Conservation (phyloP, 2,113 vertebrate species). For the Anseranas semipalmata region DNA sequence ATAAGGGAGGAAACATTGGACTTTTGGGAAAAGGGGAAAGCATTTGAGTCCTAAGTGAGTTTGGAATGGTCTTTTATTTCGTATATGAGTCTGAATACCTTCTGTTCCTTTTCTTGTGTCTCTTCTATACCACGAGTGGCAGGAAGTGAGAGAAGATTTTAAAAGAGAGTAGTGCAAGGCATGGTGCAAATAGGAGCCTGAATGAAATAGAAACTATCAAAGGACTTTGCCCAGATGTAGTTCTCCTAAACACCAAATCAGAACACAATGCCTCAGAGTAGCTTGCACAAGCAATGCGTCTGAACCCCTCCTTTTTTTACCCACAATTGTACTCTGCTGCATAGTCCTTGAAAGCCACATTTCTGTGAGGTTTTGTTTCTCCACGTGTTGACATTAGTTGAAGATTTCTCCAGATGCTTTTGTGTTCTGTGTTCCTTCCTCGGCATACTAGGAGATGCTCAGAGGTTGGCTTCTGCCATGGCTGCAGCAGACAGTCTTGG, state of each 20-base stretch:
- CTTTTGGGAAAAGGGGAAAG: constrained; percentile 10
- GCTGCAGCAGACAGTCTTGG: neutral
- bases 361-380: neutral
- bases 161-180: neutral
- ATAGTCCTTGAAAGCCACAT: neutral
- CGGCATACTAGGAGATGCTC: neutral
- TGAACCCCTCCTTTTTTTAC: neutral
- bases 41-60: neutral
- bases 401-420: neutral
- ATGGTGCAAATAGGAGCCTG: neutral
- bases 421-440: neutral
- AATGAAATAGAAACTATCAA: neutral
- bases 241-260: neutral
- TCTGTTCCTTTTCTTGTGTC: neutral
- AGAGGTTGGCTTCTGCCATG: neutral
- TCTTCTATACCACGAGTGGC: neutral
- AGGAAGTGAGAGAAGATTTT: neutral
- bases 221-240: neutral
- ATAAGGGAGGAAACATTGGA: neutral
- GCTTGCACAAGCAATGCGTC: neutral
- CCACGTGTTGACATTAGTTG: neutral
- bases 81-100: neutral
- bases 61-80: neutral
- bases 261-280: neutral
- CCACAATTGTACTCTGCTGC: neutral